Conservation (phyloP, 2,797 vertebrate genomes). For the Molossus alvarezi region DNA sequence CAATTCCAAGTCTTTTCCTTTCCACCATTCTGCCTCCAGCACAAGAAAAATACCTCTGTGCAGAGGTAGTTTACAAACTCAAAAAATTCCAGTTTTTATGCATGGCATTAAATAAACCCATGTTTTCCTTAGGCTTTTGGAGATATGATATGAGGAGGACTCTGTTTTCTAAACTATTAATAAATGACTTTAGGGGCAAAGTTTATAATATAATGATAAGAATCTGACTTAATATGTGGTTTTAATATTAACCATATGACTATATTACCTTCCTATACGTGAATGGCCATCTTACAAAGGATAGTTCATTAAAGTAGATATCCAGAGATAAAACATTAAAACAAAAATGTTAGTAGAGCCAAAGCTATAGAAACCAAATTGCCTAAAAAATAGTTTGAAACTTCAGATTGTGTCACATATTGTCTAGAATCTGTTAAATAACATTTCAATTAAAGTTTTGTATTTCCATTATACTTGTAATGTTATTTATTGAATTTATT, state of each 20-base stretch:
- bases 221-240: neutral
- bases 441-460: neutral
- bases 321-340: neutral
- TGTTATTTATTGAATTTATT: neutral
- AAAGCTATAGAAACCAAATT: neutral
- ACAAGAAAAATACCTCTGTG: neutral
- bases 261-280: neutral
- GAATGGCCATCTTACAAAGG: neutral
- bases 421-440: neutral
- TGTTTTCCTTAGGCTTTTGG: neutral
- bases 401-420: neutral
- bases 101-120: neutral
- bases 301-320: conserved; percentile 21
- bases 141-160: neutral
- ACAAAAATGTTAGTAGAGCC: neutral
- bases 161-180: neutral
- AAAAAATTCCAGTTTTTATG: neutral
- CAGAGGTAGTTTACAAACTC: neutral
- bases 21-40: neutral
- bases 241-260: neutral
- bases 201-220: conserved; percentile 22
- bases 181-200: neutral
- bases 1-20: neutral
- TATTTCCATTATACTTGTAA: neutral
- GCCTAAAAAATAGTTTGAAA: neutral